Conservation (phyloP, 2,888 invertebrate species). For the Copidosoma aretas region DNA sequence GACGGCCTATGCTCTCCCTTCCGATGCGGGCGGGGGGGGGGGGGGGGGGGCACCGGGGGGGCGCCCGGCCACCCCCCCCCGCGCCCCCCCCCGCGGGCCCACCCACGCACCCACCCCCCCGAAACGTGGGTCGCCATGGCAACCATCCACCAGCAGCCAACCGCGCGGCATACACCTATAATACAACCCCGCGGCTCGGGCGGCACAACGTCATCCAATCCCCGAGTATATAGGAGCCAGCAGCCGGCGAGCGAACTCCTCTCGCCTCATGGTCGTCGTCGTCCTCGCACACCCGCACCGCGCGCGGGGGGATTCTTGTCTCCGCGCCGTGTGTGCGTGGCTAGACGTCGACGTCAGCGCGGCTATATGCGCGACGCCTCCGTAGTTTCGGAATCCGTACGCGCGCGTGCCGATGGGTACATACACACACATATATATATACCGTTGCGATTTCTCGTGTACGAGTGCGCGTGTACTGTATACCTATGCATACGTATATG, state of each 20-base stretch:
- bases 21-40: too few species aligned
- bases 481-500: too few species aligned
- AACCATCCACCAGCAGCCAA: slow-evolving; percentile 46
- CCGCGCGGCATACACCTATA: slow-evolving; percentile 29
- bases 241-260: slow-evolving; percentile 11
- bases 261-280: neutral
- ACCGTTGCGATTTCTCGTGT: neutral
- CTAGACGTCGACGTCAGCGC: neutral
- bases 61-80: too few species aligned
- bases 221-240: slow-evolving; percentile 35
- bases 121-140: slow-evolving; percentile 49
- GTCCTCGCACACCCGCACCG: neutral
- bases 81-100: too few species aligned
- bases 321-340: neutral
- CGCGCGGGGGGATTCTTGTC: neutral
- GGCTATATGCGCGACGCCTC: neutral
- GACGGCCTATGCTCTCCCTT: too few species aligned
- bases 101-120: too few species aligned
- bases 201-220: slow-evolving; percentile 44
- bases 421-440: too few species aligned
- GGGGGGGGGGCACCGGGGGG: too few species aligned
- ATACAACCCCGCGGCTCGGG: slow-evolving; percentile 37
- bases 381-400: neutral
- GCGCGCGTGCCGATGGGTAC: neutral
- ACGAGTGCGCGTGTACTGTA: neutral